phyloP scores from a whole-genome alignment of 1,140 invertebrate species.

The Mizuhopecten yessoensis region DNA sequence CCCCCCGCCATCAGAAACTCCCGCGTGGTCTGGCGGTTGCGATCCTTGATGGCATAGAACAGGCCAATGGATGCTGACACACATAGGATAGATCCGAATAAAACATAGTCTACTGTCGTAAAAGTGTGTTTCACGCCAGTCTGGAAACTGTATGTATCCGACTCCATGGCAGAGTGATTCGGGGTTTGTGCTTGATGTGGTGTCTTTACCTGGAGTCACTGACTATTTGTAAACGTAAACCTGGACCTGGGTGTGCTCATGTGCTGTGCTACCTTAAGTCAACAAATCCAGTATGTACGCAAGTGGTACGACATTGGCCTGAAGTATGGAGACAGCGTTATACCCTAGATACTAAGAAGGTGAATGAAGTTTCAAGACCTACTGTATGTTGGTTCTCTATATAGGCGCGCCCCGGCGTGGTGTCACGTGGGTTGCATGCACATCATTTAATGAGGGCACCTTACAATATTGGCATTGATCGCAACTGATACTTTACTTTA shows the following conservation, averaged over 20 bases:
- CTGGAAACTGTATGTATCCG: constrained; percentile 52
- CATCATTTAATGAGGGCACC: no score
- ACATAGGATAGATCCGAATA: constrained; percentile 54
- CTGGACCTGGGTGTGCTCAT: no score
- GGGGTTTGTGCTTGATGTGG: neutral
- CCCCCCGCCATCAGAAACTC: constrained; percentile 91
- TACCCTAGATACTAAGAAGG: no score
- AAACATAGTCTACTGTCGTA: constrained; percentile 55
- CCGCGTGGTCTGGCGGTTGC: constrained; percentile 91
- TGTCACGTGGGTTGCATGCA: no score
- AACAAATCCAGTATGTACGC: neutral
- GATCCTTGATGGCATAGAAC: constrained; percentile 91
- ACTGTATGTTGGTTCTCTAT: no score
- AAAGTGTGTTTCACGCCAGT: constrained; percentile 54
- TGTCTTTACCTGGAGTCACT: neutral
- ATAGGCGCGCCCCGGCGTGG: no score
- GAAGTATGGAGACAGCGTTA: neutral
- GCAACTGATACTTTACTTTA: no score
- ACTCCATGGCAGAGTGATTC: constrained; percentile 10
- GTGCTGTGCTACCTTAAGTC: neutral
- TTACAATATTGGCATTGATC: no score
- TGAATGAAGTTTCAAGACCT: no score
- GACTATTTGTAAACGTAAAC: neutral
- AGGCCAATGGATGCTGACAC: constrained; percentile 87
- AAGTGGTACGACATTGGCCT: neutral